A percentile compares a stretch with the other conserved stretches of the same genome.
Evolutionary conservation across 2,888 invertebrate genomes (phyloP).

Genomic region (Agelastica alni): DNA sequence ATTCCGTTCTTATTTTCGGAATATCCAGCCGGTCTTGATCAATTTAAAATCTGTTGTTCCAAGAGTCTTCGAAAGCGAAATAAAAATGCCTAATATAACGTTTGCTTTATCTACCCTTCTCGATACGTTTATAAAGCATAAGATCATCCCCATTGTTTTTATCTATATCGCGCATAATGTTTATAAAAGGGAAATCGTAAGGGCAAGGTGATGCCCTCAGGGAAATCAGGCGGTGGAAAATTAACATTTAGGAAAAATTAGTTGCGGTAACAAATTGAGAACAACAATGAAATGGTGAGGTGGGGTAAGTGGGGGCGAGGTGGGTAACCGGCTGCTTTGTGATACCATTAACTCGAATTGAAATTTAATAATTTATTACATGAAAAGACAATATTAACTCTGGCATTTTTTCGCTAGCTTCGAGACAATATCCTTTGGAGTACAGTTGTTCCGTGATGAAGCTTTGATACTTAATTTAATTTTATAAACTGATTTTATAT

Average conservation of each 20-base stretch:
- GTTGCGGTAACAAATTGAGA: constrained; percentile 26
- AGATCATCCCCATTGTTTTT: constrained; percentile 34
- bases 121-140: constrained; percentile 25
- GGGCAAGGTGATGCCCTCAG: constrained; percentile 48
- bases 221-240: constrained; percentile 53
- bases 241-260: constrained; percentile 51
- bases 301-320: too few relatives aligned
- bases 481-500: too few relatives aligned
- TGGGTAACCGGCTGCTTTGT: constrained; percentile 1
- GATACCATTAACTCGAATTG: constrained; percentile 22
- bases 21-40: too few relatives aligned
- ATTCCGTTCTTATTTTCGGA: too few relatives aligned
- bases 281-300: constrained; percentile 13
- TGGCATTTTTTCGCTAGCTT: constrained; percentile 1
- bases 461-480: too few relatives aligned
- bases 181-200: constrained; percentile 36
- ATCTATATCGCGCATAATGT: constrained; percentile 35
- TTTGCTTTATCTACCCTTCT: constrained; percentile 28
- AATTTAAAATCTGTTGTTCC: too few relatives aligned
- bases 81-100: constrained; percentile 7
- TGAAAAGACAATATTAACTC: constrained; percentile 15
- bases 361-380: constrained; percentile 23
- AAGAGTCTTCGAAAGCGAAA: constrained; percentile 1
- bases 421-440: too few relatives aligned
- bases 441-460: too few relatives aligned